These are phyloP conservation scores for Macropodus opercularis DNA, from an alignment of 2,797 vertebrate species.

Conservation along the genomic window DNA sequence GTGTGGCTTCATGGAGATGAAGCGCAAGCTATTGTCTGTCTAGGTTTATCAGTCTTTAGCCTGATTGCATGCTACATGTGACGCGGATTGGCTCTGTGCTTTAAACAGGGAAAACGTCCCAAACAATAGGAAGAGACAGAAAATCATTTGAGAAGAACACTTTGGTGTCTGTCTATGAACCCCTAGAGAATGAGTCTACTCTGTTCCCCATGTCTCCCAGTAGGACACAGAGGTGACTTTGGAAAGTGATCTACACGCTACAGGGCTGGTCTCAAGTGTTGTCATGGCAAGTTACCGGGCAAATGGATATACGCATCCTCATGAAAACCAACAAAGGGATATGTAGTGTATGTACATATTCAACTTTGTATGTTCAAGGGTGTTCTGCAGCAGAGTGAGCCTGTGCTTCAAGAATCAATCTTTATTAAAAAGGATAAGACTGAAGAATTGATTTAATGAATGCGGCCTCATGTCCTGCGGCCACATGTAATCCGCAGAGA, in stretches of 20 bases:
- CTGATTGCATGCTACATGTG: constrained; percentile 65
- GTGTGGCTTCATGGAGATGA: constrained; percentile 53
- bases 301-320: constrained; percentile 78
- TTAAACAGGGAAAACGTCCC: constrained; percentile 27
- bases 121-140: constrained; percentile 55
- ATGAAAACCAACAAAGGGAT: constrained; percentile 86
- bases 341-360: constrained; percentile 83
- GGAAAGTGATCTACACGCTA: constrained; percentile 79
- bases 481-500: constrained; percentile 86
- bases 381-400: constrained; percentile 67
- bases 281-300: constrained; percentile 78
- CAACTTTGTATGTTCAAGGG: constrained; percentile 86
- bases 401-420: constrained; percentile 82
- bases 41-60: constrained; percentile 68
- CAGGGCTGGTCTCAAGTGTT: constrained; percentile 79
- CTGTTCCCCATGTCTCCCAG: constrained; percentile 49
- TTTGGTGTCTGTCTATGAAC: constrained; percentile 49
- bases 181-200: constrained; percentile 56
- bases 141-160: constrained; percentile 61
- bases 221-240: constrained; percentile 82
- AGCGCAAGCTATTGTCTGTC: constrained; percentile 49
- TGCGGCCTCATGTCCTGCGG: constrained; percentile 87
- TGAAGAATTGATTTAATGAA: constrained; percentile 89
- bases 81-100: constrained; percentile 46
- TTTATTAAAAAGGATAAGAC: constrained; percentile 85